Conservation (phyloP, 2,888 invertebrate species). For the Camponotus fellah region DNA sequence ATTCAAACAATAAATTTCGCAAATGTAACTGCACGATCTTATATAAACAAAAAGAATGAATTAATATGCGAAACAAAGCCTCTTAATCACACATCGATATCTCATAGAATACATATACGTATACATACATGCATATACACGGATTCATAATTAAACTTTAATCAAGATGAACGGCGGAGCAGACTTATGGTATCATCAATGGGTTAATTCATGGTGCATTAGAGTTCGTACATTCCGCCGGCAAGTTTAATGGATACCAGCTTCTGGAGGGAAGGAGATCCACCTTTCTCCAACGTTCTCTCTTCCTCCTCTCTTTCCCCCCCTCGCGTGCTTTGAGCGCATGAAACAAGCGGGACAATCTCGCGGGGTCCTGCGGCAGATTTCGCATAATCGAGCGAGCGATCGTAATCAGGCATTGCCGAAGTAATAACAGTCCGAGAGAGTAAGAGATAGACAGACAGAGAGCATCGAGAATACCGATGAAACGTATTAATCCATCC, state of each 20-base stretch:
- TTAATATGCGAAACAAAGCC: too few species aligned
- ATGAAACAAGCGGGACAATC: slow-evolving; percentile 19
- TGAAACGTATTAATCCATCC: background rate
- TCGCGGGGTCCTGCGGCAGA: slow-evolving; percentile 23
- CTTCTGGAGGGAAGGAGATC: slow-evolving; percentile 28
- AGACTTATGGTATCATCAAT: slow-evolving; percentile 69
- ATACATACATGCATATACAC: background rate
- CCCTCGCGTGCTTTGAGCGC: background rate
- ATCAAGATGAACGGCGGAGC: slow-evolving; percentile 59
- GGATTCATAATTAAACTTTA: slow-evolving; percentile 68
- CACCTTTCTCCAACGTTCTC: slow-evolving; percentile 21
- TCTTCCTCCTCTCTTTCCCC: slow-evolving; percentile 1
- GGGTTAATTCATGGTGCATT: slow-evolving; percentile 71
- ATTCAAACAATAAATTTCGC: background rate
- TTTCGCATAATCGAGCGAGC: slow-evolving; percentile 35
- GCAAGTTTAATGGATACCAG: slow-evolving; percentile 25
- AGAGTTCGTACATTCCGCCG: slow-evolving; percentile 54
- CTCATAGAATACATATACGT: too few species aligned
- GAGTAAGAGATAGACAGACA: slow-evolving; percentile 18
- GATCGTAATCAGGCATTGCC: slow-evolving; percentile 33
- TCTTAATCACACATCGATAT: too few species aligned
- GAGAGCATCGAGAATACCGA: background rate
- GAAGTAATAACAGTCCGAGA: slow-evolving; percentile 33
- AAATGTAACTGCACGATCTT: too few species aligned
- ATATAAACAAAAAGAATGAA: too few species aligned